phyloP scores from a whole-genome alignment of 1,140 invertebrate species.

The Meloidogyne floridensis region DNA sequence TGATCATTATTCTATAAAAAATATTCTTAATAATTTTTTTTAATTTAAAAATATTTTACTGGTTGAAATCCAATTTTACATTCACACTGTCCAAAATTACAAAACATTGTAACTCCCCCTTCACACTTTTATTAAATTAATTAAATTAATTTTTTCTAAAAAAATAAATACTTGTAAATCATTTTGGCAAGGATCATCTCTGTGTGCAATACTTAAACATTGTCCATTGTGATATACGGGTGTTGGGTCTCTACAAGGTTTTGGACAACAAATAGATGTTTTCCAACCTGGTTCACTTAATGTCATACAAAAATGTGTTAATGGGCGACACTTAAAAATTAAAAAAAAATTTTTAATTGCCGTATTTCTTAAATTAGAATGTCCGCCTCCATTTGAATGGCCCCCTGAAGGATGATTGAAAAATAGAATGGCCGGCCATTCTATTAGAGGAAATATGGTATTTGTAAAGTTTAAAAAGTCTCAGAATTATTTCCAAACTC shows the following conservation, averaged over 20 bases:
- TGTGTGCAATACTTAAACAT: slow-evolving; percentile 63
- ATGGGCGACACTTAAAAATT: slow-evolving; percentile 47
- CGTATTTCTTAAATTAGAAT: too few relatives aligned
- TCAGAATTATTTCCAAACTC: too few relatives aligned
- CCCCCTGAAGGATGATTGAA: too few relatives aligned
- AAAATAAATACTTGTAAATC: slow-evolving; percentile 54
- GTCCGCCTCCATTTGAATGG: too few relatives aligned
- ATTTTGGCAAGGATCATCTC: slow-evolving; percentile 62
- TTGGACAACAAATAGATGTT: slow-evolving; percentile 62
- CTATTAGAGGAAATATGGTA: too few relatives aligned
- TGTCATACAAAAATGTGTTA: slow-evolving; percentile 65
- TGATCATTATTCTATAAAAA: slow-evolving; percentile 60
- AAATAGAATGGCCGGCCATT: too few relatives aligned
- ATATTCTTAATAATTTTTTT: slow-evolving; percentile 8
- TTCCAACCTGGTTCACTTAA: slow-evolving; percentile 65
- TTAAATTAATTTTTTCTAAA: slow-evolving; percentile 12
- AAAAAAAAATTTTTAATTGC: not conserved
- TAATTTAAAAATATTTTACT: slow-evolving; percentile 20
- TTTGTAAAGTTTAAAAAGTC: too few relatives aligned
- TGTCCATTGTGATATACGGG: slow-evolving; percentile 65
- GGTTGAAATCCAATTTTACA: slow-evolving; percentile 44
- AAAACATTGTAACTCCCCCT: slow-evolving; percentile 63
- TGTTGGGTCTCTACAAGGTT: slow-evolving; percentile 63
- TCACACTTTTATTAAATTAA: slow-evolving; percentile 54
- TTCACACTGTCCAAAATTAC: slow-evolving; percentile 47